Percentiles rank a stretch among this genome's conserved stretches.
Evolutionary conservation across 2,113 vertebrate species (phyloP).

Genomic region (Pycnonotus jocosus): DNA sequence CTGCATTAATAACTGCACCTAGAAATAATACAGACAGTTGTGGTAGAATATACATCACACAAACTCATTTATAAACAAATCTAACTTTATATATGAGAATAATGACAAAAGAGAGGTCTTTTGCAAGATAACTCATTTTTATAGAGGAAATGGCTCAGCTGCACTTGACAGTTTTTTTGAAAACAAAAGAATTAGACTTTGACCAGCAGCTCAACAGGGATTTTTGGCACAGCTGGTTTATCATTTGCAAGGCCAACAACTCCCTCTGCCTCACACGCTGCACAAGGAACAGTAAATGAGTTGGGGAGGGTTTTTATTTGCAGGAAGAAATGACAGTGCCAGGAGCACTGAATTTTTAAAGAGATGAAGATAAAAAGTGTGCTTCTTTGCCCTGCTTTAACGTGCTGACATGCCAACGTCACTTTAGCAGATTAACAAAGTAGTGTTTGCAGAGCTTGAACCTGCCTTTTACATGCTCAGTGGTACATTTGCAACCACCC

Average conservation of each 20-base stretch:
- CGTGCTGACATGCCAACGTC: fast-evolving
- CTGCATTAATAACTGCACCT: background rate
- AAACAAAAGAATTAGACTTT: slow-evolving; percentile 24
- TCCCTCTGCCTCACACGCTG: background rate
- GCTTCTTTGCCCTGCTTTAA: background rate
- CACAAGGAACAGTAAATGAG: background rate
- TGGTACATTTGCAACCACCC: background rate
- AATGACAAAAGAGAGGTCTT: background rate
- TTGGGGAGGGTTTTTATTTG: background rate
- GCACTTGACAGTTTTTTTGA: background rate
- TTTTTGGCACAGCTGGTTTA: slow-evolving; percentile 1
- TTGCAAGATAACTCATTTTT: slow-evolving; percentile 22
- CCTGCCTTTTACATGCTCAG: background rate
- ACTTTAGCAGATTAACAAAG: background rate
- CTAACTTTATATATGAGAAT: background rate
- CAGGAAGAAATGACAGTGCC: slow-evolving; percentile 6
- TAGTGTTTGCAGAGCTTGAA: background rate
- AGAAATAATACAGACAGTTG: slow-evolving; percentile 11
- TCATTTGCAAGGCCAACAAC: background rate
- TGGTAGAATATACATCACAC: background rate
- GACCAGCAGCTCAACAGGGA: slow-evolving; percentile 7
- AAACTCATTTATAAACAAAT: slow-evolving; percentile 25
- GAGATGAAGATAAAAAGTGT: background rate
- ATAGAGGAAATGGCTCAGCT: background rate
- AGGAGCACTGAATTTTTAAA: slow-evolving; percentile 33